phyloP scores from a whole-genome alignment of 2,888 invertebrate genomes.

The Ormyrus nitidulus region DNA sequence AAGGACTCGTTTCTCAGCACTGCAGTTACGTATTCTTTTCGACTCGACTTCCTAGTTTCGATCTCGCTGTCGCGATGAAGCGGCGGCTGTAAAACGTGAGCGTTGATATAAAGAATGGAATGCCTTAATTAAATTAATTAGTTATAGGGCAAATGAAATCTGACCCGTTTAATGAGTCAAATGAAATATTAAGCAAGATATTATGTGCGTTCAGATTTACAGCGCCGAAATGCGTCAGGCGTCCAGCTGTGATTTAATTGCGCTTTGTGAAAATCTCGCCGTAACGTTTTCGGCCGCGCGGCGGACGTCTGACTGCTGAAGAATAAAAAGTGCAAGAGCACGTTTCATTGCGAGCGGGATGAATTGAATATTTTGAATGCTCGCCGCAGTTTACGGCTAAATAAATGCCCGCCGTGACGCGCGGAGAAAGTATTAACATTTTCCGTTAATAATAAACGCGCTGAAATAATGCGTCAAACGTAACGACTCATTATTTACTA shows the following conservation, averaged over 20 bases:
- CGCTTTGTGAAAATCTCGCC: slow-evolving; percentile 25
- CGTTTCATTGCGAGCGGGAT: no score
- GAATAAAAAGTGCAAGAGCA: no score
- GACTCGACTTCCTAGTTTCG: neutral
- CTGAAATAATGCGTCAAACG: no score
- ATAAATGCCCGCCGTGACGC: no score
- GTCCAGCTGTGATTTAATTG: slow-evolving; percentile 29
- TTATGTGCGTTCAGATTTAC: slow-evolving; percentile 22
- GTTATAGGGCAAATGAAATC: slow-evolving; percentile 36
- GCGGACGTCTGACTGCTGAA: no score
- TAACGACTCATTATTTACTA: no score
- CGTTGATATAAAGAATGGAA: slow-evolving; percentile 14
- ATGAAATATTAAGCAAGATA: slow-evolving; percentile 40
- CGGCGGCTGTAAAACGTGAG: neutral
- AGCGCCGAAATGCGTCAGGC: slow-evolving; percentile 8
- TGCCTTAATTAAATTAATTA: slow-evolving; percentile 36
- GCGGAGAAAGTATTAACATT: no score
- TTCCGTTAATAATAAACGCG: no score
- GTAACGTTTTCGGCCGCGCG: neutral
- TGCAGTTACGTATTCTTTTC: neutral
- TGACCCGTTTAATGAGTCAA: slow-evolving; percentile 28
- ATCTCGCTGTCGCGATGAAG: neutral
- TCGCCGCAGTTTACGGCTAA: no score
- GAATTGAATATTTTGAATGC: no score
- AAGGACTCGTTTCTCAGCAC: neutral